A percentile compares a stretch with the other conserved stretches of the same genome.
Evolutionary conservation across 2,888 invertebrate genomes (phyloP).

Genomic region (Callyntrura sp.): DNA sequence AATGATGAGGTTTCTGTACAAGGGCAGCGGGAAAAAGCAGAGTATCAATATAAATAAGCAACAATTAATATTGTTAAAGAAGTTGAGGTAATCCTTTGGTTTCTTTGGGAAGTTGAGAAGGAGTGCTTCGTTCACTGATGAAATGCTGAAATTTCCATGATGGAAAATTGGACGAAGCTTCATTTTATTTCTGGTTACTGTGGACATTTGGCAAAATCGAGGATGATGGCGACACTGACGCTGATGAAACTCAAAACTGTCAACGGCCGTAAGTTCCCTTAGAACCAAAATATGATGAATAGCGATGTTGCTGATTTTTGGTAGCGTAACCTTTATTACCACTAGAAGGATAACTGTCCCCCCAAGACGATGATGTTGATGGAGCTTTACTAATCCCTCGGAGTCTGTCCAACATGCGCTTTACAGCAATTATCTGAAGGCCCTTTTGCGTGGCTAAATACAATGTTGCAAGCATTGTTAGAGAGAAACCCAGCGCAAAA

Average conservation of each 20-base stretch:
- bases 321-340: constrained; percentile 2
- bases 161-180: neutral
- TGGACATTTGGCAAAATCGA: neutral
- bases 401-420: constrained; percentile 65
- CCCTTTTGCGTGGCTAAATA: constrained; percentile 66
- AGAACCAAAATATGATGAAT: constrained; percentile 18
- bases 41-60: too few species aligned
- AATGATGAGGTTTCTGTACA: too few species aligned
- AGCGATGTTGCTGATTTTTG: neutral
- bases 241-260: neutral
- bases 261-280: neutral
- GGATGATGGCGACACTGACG: neutral
- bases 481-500: too few species aligned
- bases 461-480: constrained; percentile 1
- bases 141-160: neutral
- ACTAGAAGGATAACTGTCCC: too few species aligned
- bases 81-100: too few species aligned
- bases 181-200: neutral
- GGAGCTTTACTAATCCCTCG: neutral
- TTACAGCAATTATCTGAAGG: constrained; percentile 61
- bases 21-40: too few species aligned
- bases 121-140: too few species aligned
- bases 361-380: neutral
- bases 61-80: too few species aligned
- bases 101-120: too few species aligned